Conservation (phyloP, 2,888 invertebrate species). For the Clepsis dumicolana region DNA sequence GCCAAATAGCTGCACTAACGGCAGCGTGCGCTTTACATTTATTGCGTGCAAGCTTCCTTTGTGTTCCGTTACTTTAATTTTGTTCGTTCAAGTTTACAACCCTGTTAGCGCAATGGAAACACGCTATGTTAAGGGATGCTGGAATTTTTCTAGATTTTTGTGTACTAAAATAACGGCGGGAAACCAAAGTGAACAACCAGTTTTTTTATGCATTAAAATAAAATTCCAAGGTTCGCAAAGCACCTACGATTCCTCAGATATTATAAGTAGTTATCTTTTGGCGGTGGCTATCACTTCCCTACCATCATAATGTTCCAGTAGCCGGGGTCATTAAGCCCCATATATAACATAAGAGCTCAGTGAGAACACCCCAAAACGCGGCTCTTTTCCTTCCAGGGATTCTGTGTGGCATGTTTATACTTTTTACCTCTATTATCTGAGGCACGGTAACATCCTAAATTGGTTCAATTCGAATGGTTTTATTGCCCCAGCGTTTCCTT, state of each 20-base stretch:
- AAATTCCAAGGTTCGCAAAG: not conserved
- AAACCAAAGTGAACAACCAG: no score
- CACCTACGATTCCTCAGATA: not conserved
- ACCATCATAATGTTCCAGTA: not conserved
- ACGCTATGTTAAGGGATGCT: slow-evolving; percentile 3
- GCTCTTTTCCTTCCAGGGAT: not conserved
- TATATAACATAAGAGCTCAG: not conserved
- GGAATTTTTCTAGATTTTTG: not conserved
- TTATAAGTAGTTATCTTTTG: not conserved
- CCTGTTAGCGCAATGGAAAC: slow-evolving; percentile 19
- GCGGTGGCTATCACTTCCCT: not conserved
- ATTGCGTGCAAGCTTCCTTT: slow-evolving; percentile 36
- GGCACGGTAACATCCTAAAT: slow-evolving; percentile 2
- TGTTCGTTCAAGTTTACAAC: slow-evolving; percentile 22
- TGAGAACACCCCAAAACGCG: not conserved
- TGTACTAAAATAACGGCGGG: not conserved
- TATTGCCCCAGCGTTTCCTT: slow-evolving; percentile 5
- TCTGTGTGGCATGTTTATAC: not conserved
- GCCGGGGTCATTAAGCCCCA: not conserved
- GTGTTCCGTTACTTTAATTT: slow-evolving; percentile 32
- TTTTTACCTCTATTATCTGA: not conserved
- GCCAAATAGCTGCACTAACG: slow-evolving; percentile 39
- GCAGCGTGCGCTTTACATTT: slow-evolving; percentile 33
- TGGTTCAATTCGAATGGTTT: slow-evolving; percentile 9
- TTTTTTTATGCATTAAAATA: not conserved